Base-by-base conservation (phyloP, 1,140 invertebrate genomes). In the Proctacanthus coquilletti region DNA sequence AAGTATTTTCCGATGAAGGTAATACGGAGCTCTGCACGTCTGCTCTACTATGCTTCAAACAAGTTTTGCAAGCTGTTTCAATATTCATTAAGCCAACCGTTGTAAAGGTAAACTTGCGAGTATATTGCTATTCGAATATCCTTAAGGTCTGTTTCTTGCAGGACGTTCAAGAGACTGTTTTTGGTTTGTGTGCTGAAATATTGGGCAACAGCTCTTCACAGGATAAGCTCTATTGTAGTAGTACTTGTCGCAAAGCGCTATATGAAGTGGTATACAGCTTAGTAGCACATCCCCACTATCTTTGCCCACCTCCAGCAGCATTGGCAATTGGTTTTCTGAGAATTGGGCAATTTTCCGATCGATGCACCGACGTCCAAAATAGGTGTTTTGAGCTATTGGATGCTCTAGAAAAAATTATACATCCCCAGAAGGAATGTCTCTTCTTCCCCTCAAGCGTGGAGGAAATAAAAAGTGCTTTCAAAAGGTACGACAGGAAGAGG, bases 341-440 rank as follows among this genome's bases (percentile, higher is more conserved):
- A 17, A 18, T 18, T 8, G 43, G 37, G 18, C 29, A 37, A 1
- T n/a, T 20, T 4, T 18, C 30, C 0, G 43, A 45, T 40, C 8
- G 4, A 9, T 34, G 27, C 15, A 8, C 21, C 1, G 34, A 18
- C 27, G 38, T 45, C 10, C 25, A 40, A 14, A 9, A 21, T 2
- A 14, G n/a, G 15, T 45, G 43, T 30, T 6, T 5, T 20, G 18
- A 32, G 5, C 23, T 33, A 20, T 30, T 42, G 17, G 30, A 21
- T 10, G 17, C 21, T 5, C 17, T 45, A 1, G 43, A 45, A 34
- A 45, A 42, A 29, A 21, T 45, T 14, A 33, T 45, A 20, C 43
- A 45, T 40, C 43, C 43, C 1, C 40, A 39, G 23, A 45, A 45
- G 21, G 40, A 42, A 17, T 20, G 14, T 18, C 32, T 45, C 10